Evolutionary conservation across 2,888 invertebrate species (phyloP), one percentile per base, ranked within the genome.

Genomic region (Sthenelais limicola): DNA sequence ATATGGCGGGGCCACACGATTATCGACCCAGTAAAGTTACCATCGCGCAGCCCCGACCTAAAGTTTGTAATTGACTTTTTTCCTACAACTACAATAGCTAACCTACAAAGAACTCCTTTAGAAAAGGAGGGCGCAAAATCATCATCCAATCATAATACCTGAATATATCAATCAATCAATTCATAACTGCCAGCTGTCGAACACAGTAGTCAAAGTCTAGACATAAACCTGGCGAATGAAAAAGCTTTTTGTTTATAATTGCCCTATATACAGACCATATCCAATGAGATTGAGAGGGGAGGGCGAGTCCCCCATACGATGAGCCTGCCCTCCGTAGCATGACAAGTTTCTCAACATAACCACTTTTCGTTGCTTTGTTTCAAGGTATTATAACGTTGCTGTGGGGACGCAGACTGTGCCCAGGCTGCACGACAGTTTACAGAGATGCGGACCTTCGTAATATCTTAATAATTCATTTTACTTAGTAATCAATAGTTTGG

Each of bases 151-250:
- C 62, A 62, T 62, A 62, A 62, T 62, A 62, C 62, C 56, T 70
- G 70, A 73, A 67, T 51, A 56, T 30, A 73, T 48, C 52, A 73
- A 67, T 73, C 47, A 73, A 73, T 72, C 47, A 71, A 73, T 73
- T 71, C 71, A 73, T 71, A 73, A 73, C 71, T 62, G 73, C 67
- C 58, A 73, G 73, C 73, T 71, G 73, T 68, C 68, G 28, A 68
- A 71, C 71, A 58, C 71, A 62, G 71, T 66, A 66, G 38, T 47
- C 49, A 67, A 67, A 71, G 62, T 71, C 62, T 51, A 58, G 43
- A 71, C 54, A 62, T 48, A 71, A 71, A 71, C 26, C 54, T 51
- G 68, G 33, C 54, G 70, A 70, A 54, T 70, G 52, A 70, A 70
- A 70, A 70, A 70, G 70, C 70, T 52, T 62, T 24, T 21, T 67